A percentile compares a stretch with the other conserved stretches of the same genome.
These are phyloP conservation scores for Parasteatoda lunata DNA, from an alignment of 2,888 invertebrate genomes.

Conservation along the genomic window DNA sequence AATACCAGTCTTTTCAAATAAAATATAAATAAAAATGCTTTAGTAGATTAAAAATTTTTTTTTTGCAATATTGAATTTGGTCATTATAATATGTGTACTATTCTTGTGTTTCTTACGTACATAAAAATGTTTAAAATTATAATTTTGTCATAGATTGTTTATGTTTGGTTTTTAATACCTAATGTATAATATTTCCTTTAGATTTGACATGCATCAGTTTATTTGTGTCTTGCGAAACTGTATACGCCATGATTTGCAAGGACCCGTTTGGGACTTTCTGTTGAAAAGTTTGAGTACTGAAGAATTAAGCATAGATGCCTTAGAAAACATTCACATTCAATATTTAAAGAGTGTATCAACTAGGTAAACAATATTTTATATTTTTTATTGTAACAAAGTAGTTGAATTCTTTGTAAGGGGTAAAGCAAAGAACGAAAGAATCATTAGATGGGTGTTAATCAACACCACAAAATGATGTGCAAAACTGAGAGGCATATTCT, in stretches of 20 bases:
- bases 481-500: no score
- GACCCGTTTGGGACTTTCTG: constrained; percentile 48
- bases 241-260: constrained; percentile 52
- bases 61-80: no score
- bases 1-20: no score
- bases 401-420: no score
- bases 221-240: constrained; percentile 40
- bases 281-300: constrained; percentile 30
- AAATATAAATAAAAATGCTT: no score
- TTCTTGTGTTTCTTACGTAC: no score
- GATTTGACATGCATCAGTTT: constrained; percentile 61
- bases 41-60: no score
- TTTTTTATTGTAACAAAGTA: neutral
- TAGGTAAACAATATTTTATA: constrained; percentile 7
- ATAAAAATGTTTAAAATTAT: neutral
- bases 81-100: no score
- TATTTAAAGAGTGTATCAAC: constrained; percentile 51
- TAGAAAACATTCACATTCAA: constrained; percentile 41
- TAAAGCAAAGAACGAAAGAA: no score
- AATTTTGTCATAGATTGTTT: neutral
- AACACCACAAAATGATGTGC: no score
- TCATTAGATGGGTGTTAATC: no score
- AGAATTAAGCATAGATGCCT: constrained; percentile 40
- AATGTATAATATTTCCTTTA: neutral
- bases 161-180: neutral